Base-by-base conservation (phyloP, 2,113 vertebrate species). In the Loxodonta africana region DNA sequence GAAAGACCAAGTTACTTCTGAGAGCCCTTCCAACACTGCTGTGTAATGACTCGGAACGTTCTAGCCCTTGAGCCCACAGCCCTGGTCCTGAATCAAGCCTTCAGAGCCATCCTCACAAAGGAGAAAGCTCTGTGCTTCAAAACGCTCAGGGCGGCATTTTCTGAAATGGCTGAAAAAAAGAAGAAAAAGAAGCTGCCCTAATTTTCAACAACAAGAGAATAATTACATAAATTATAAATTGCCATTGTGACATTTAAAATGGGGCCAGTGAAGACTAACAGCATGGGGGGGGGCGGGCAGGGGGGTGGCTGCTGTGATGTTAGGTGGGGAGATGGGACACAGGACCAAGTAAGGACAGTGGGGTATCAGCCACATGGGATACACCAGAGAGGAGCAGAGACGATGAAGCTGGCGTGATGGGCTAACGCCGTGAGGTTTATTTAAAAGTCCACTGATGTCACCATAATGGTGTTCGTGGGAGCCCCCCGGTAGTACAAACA, bases 311-410 rank as follows among this genome's bases (percentile, higher is more conserved):
- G 81, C 37, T 33, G 82, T 20, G 51, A 67, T 4, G 8, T n/a
- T 51, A 12, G 48, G 30, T 48, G 20, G 33, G 20, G 8, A 85
- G 74, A 41, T 20, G 33, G 14, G n/a, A 25, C 41, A 2, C 0
- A 0, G 62, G 46, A 0, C 53, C 28, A 53, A 51, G 77, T 0
- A 1, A 76, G 60, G n/a, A 12, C 33, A 18, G 26, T 21, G 26
- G 44, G n/a, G 44, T 11, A 1, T 4, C 37, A 26, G 0, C 30
- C 89, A 44, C 0, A 0, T 6, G 11, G 1, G 15, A 9, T 0
- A 46, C 0, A 74, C 33, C 33, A 53, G 65, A 9, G 5, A 33
- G 62, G 25, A 26, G 2, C 30, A 12, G 41, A 48, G 7, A 44
- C 48, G 1, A 30, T 21, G 20, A 53, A 41, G 30, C 86, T 37